A percentile compares a stretch with the other conserved stretches of the same genome.
phyloP scores from a whole-genome alignment of 2,113 vertebrate genomes.

The Halcyon senegalensis region DNA sequence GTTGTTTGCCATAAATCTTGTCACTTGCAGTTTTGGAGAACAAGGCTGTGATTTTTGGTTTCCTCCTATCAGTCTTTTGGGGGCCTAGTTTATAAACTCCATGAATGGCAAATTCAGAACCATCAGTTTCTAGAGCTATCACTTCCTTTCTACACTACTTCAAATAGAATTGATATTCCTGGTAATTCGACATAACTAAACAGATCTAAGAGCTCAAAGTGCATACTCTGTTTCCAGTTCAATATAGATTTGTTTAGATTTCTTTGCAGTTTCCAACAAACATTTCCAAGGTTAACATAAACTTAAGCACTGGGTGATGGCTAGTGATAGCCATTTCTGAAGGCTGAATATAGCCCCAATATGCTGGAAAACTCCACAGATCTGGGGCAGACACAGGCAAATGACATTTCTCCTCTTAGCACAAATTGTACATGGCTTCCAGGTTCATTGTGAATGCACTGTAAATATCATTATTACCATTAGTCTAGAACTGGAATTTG shows the following conservation, averaged over 20 bases:
- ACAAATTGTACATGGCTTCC: neutral
- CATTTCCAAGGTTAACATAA: neutral
- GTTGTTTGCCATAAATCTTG: neutral
- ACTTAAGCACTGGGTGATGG: neutral
- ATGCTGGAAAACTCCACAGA: neutral
- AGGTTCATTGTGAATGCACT: neutral
- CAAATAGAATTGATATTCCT: neutral
- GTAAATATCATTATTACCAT: neutral
- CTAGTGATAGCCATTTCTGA: neutral
- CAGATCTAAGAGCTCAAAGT: neutral
- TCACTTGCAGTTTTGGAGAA: neutral
- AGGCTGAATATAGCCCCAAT: neutral
- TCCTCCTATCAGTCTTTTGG: neutral
- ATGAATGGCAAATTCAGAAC: neutral
- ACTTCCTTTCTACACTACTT: neutral
- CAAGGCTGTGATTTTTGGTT: neutral
- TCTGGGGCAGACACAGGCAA: neutral
- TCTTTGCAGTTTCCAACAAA: neutral
- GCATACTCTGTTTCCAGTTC: neutral
- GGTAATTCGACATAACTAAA: neutral
- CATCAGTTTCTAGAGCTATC: neutral
- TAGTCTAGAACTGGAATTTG: neutral
- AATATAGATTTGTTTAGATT: neutral
- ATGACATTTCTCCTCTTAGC: neutral
- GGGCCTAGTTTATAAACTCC: neutral